phyloP scores from a whole-genome alignment of 2,888 invertebrate genomes.

The Iphiclides podalirius region DNA sequence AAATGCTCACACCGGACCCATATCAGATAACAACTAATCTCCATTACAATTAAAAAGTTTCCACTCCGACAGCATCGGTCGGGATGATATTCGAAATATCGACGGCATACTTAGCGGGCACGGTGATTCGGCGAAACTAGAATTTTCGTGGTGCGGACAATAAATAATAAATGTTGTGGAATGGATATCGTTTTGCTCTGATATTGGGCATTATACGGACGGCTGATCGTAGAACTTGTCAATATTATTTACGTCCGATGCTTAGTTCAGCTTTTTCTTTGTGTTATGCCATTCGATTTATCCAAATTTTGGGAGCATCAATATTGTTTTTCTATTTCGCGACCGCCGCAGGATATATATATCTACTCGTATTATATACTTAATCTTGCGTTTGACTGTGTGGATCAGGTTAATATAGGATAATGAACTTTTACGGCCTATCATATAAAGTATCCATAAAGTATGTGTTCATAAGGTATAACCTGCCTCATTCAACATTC shows the following conservation, averaged over 20 bases:
- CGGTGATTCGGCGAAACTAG: slow-evolving; percentile 27
- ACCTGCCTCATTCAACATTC: no score
- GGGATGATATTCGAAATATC: slow-evolving; percentile 44
- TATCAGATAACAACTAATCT: slow-evolving; percentile 75
- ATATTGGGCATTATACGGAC: slow-evolving; percentile 39
- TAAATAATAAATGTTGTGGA: slow-evolving; percentile 39
- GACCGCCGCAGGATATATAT: background rate
- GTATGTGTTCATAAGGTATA: no score
- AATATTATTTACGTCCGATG: slow-evolving; percentile 35
- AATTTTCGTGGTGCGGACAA: slow-evolving; percentile 27
- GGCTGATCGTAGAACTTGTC: slow-evolving; percentile 36
- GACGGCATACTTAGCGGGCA: slow-evolving; percentile 31
- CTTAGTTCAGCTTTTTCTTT: slow-evolving; percentile 16
- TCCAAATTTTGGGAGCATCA: background rate
- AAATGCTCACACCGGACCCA: slow-evolving; percentile 60
- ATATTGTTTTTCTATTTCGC: background rate
- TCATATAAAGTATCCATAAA: no score
- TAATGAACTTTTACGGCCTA: no score
- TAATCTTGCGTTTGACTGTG: no score
- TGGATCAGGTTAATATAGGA: no score
- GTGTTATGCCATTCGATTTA: slow-evolving; percentile 1
- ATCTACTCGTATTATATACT: background rate
- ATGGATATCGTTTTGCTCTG: slow-evolving; percentile 38
- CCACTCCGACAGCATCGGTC: slow-evolving; percentile 51
- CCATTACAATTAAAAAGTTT: slow-evolving; percentile 76